phyloP scores from a whole-genome alignment of 2,113 vertebrate genomes.

The Upupa epops region DNA sequence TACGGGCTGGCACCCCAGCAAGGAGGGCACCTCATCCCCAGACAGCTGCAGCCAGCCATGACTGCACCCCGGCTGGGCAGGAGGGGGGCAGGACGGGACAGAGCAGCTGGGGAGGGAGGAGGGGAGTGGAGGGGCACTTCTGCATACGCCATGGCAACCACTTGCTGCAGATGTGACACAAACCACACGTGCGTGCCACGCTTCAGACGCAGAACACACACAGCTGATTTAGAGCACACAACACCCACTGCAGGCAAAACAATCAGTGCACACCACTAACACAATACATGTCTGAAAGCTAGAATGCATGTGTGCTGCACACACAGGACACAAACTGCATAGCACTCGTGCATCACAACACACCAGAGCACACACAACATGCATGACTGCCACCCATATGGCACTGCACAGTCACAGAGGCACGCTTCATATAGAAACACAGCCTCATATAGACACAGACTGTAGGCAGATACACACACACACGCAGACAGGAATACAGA shows the following conservation, averaged over 20 bases:
- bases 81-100: conserved; percentile 3
- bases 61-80: conserved; percentile 75
- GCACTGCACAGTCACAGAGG: no score
- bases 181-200: rapidly evolving
- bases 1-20: conserved; percentile 86
- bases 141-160: neutral
- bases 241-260: neutral
- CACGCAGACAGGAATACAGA: no score
- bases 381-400: no score
- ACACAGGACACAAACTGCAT: neutral
- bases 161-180: neutral
- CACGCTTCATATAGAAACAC: no score
- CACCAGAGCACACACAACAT: neutral
- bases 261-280: neutral
- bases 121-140: neutral
- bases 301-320: neutral
- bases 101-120: neutral
- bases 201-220: neutral
- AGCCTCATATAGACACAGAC: no score
- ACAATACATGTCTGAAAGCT: rapidly evolving
- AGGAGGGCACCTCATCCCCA: conserved; percentile 61
- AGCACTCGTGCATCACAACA: neutral
- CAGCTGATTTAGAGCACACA: rapidly evolving
- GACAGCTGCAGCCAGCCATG: conserved; percentile 76
- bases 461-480: no score